These are phyloP conservation scores for Drosophila tsacasi DNA, from an alignment of 1,140 invertebrate species.

Conservation along the genomic window DNA sequence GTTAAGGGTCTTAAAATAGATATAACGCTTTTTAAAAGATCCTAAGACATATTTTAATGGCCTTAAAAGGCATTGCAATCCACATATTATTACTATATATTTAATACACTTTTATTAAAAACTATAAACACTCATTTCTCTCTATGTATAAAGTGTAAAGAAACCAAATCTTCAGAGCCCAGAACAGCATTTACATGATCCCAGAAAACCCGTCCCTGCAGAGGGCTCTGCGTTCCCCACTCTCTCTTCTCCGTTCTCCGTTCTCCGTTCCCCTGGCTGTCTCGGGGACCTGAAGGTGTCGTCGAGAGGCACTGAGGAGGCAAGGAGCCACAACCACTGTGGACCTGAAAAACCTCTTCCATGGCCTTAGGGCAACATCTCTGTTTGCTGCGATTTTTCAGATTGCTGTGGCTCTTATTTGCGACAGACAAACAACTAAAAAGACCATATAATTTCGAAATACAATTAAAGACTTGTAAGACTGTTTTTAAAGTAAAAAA, in stretches of 20 bases:
- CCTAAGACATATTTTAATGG: neutral
- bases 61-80: neutral
- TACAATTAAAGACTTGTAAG: neutral
- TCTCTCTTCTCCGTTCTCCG: neutral
- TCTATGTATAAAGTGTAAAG: neutral
- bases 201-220: constrained; percentile 27
- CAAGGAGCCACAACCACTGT: neutral
- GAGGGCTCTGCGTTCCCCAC: neutral
- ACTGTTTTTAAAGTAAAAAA: neutral
- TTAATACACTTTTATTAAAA: neutral
- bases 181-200: constrained; percentile 44
- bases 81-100: neutral
- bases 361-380: constrained; percentile 13
- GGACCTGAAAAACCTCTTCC: constrained; percentile 40
- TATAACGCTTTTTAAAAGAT: neutral
- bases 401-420: neutral
- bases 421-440: neutral
- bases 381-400: constrained; percentile 14
- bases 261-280: neutral
- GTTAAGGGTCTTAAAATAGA: neutral
- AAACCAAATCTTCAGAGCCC: constrained; percentile 4
- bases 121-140: neutral
- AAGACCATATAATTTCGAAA: neutral
- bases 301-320: neutral
- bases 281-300: neutral